Conservation (phyloP, 2,113 vertebrate genomes). For the Cephalopterus ornatus region DNA sequence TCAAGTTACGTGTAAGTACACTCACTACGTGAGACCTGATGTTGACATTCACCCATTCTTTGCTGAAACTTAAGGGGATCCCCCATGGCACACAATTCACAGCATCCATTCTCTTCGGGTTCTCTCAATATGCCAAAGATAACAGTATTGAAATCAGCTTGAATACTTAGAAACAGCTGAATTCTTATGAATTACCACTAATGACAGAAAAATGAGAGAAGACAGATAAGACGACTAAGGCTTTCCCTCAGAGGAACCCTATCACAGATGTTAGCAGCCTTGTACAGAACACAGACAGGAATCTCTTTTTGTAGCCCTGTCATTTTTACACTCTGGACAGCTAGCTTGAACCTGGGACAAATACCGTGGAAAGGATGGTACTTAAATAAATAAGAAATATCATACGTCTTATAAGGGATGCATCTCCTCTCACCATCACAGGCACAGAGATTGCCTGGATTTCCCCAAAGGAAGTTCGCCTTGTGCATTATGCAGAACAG, state of each 20-base stretch:
- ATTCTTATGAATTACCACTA: background rate
- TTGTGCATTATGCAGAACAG: background rate
- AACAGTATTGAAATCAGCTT: background rate
- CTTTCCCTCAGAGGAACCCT: background rate
- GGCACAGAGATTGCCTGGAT: background rate
- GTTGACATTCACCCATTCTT: background rate
- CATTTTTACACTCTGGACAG: background rate
- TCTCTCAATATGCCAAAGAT: background rate
- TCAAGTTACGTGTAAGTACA: background rate
- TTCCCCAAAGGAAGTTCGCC: background rate
- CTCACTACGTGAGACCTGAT: background rate
- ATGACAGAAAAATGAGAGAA: background rate
- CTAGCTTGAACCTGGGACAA: background rate
- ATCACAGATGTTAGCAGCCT: background rate
- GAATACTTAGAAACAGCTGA: background rate
- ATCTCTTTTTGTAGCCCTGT: background rate
- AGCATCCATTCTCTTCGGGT: background rate
- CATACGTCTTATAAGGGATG: rapidly evolving
- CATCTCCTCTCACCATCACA: background rate
- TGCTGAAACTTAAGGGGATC: background rate
- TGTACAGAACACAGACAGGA: background rate
- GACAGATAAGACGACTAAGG: background rate
- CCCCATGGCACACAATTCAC: background rate
- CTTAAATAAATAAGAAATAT: background rate
- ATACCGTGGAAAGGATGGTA: background rate